These are phyloP conservation scores for Polylopha cassiicola DNA, from an alignment of 2,888 invertebrate genomes.

Conservation along the genomic window DNA sequence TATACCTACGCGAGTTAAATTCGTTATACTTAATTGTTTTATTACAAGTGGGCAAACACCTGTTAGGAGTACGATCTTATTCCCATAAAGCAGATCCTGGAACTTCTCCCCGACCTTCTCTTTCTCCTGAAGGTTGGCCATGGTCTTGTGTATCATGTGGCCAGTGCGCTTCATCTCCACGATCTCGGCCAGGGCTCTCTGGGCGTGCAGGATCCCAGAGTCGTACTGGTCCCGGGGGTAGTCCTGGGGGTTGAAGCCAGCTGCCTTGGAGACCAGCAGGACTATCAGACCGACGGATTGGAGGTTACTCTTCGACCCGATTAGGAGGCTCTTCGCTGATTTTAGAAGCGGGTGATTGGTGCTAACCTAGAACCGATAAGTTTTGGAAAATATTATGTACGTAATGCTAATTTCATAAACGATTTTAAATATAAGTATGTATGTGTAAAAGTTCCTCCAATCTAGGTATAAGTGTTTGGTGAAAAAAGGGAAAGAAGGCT, in stretches of 20 bases:
- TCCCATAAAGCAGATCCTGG: conserved; percentile 61
- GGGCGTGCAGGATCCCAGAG: conserved; percentile 62
- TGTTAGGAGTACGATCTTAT: conserved; percentile 64
- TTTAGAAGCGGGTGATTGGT: conserved; percentile 66
- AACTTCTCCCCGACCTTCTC: conserved; percentile 49
- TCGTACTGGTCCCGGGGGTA: conserved; percentile 49
- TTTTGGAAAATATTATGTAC: too few species aligned
- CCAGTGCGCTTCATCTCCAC: conserved; percentile 72
- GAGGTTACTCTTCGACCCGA: conserved; percentile 66
- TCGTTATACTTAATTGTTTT: too few species aligned
- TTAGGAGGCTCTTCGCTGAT: conserved; percentile 61
- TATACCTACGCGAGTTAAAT: too few species aligned
- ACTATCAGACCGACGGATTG: conserved; percentile 64
- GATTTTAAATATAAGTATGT: too few species aligned
- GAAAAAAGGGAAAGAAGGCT: too few species aligned
- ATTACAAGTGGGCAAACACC: conserved; percentile 36
- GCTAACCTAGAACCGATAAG: conserved; percentile 45
- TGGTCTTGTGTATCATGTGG: conserved; percentile 64
- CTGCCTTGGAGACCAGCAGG: conserved; percentile 61
- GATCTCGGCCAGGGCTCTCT: conserved; percentile 68
- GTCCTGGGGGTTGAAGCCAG: conserved; percentile 44
- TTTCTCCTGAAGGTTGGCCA: conserved; percentile 61
- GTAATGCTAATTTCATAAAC: too few species aligned
- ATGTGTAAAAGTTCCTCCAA: too few species aligned
- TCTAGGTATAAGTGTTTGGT: too few species aligned